Base-by-base conservation (phyloP, 2,113 vertebrate genomes). In the Paramormyrops kingsleyae region DNA sequence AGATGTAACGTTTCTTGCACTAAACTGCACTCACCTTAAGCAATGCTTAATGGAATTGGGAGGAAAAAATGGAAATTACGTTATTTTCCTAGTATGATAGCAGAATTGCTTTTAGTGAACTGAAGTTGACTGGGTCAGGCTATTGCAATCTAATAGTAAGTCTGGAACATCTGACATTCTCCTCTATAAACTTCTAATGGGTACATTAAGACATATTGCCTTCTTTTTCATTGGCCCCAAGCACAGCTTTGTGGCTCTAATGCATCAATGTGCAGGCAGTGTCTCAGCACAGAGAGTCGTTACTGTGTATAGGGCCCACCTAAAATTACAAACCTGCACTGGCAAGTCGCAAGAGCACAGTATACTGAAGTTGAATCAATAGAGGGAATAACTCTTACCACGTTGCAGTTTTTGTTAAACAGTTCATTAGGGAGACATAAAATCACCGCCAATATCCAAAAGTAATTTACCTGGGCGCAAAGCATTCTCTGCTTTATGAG, bases 91-190 rank as follows among this genome's bases (percentile, higher is more conserved):
- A 84, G 44, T 10, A 84, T 24, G 83, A 47, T 47, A 84, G 24
- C 83, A 84, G 10, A 84, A 84, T 84, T n/a, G 44, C 42, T 84
- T 84, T 84, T 84, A 84, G 83, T 84, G 83, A 84, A 84, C 39
- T 84, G 83, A 47, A 84, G 83, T 84, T 47, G 83, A 84, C 83
- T 84, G 83, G 39, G 83, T 84, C 44, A 27, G 10, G 21, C 83
- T 84, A 84, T 44, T 84, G 42, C 83, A 84, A 84, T 84, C 83
- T 84, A 84, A 84, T 84, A 84, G 21, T 84, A 84, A 84, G 83
- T 47, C 83, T 84, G 83, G 83, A n/a, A 84, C 83, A 84, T 84
- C 46, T 46, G 42, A 84, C 83, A 84, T 47, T 46, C 42, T 47
- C 83, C 44, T 84, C 83, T 84, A 47, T 84, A 84, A 44, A 84